Evolutionary conservation across 2,797 vertebrate species (phyloP), one percentile per base, ranked within the genome.

Genomic region (Poliocrania exsul): DNA sequence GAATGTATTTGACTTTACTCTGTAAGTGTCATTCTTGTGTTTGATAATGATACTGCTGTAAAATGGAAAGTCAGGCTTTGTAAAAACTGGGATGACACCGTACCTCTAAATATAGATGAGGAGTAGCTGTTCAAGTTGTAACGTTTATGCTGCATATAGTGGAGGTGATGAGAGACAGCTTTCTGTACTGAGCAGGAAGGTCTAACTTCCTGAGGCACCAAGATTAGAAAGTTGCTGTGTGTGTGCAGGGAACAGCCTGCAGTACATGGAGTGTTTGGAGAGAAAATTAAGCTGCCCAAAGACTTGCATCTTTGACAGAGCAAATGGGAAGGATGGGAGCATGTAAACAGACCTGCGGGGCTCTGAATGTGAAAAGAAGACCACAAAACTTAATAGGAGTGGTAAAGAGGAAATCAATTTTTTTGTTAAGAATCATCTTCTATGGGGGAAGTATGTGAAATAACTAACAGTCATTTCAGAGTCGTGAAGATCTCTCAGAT

Each of bases 301-400:
- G 78, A 6, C 60, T 94, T 80, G 64, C 33, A 61, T 67, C 67
- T 92, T 87, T 91, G 67, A 57, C 67, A 92, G 49, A 92, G 16
- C 21, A 80, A 6, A 31, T 6, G 2, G 24, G 46, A 46, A 92
- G 64, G 77, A 85, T 33, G 35, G 40, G 74, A 91, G 61, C 40
- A 61, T 64, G 64, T 60, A 65, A 93, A 71, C 3, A 82, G 71
- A 80, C 21, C 31, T 86, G 18, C 58, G 84, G 28, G 19, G 37
- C 40, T 14, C 33, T 71, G 46, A 80, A 75, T 18, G 11, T 4
- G 16, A 77, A 82, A 86, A 75, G 28, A 49, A 88, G 56, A 89
- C 93, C 35, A 5, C 2, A 2, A 84, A 90, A 75, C 11, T 65
- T 65, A 71, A 62, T 47, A 81, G 17, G 26, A 54, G 9, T 25